These are phyloP conservation scores for Semaprochilodus insignis DNA, from an alignment of 2,797 vertebrate species.

Conservation along the genomic window DNA sequence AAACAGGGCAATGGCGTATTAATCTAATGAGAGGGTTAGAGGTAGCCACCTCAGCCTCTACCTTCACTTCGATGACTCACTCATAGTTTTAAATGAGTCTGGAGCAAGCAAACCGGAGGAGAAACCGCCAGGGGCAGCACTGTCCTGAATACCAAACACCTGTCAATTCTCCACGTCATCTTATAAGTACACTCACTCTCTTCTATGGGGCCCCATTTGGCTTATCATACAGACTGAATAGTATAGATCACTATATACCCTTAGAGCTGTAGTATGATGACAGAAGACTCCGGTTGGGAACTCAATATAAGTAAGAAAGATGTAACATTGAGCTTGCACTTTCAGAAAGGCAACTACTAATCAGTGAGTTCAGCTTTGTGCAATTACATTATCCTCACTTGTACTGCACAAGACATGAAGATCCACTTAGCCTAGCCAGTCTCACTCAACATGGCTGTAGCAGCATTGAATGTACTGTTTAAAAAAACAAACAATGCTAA, in stretches of 20 bases:
- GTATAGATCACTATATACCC: constrained; percentile 16
- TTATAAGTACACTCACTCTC: constrained; percentile 40
- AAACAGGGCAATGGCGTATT: constrained; percentile 77
- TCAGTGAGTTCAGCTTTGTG: too few relatives aligned
- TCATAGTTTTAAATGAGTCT: constrained; percentile 66
- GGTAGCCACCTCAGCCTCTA: constrained; percentile 68
- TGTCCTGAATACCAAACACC: constrained; percentile 73
- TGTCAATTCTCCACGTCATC: constrained; percentile 55
- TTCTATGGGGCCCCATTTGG: constrained; percentile 36
- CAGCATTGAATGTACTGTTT: too few relatives aligned
- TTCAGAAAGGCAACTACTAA: neutral
- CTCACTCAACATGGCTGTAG: neutral
- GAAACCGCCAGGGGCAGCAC: constrained; percentile 25
- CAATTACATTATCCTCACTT: neutral
- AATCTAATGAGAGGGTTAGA: constrained; percentile 70
- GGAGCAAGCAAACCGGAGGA: constrained; percentile 56
- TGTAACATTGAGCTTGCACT: constrained; percentile 14
- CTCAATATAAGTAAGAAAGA: constrained; percentile 17
- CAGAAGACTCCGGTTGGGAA: constrained; percentile 17
- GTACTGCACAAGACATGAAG: constrained; percentile 14
- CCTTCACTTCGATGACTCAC: constrained; percentile 75
- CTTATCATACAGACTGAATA: constrained; percentile 27
- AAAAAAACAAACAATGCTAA: too few relatives aligned
- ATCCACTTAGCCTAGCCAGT: neutral
- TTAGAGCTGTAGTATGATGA: constrained; percentile 8